Conservation (phyloP, 2,888 invertebrate genomes). For the Thymelicus lineola region DNA sequence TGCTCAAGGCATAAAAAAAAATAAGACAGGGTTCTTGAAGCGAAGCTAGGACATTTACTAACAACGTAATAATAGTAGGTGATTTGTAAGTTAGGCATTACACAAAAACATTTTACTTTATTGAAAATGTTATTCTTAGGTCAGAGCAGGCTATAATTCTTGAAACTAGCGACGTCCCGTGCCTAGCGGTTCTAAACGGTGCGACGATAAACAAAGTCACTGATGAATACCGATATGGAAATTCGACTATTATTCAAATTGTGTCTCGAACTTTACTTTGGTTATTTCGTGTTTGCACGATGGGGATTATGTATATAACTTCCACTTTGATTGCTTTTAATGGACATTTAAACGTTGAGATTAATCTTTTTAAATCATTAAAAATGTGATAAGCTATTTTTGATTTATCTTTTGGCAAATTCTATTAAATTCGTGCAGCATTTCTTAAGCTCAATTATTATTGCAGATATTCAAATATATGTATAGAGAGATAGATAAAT, state of each 20-base stretch:
- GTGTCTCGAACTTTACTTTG: constrained; percentile 38
- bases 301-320: constrained; percentile 6
- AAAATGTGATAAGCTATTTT: not conserved
- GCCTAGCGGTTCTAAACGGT: constrained; percentile 29
- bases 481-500: too few species aligned
- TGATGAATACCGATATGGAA: constrained; percentile 56
- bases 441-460: too few species aligned
- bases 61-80: not conserved
- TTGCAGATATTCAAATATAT: too few species aligned
- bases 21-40: too few species aligned
- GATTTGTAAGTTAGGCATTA: not conserved
- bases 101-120: not conserved
- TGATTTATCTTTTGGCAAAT: too few species aligned
- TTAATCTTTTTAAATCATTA: not conserved
- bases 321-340: constrained; percentile 10
- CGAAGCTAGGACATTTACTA: too few species aligned
- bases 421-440: too few species aligned
- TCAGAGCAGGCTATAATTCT: not conserved
- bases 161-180: constrained; percentile 13
- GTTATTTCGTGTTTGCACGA: constrained; percentile 51
- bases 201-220: constrained; percentile 41
- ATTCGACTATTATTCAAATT: constrained; percentile 67
- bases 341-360: not conserved
- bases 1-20: too few species aligned
- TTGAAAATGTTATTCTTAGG: not conserved